Conservation (phyloP, 2,113 vertebrate species). For the Lucifuga dentata region DNA sequence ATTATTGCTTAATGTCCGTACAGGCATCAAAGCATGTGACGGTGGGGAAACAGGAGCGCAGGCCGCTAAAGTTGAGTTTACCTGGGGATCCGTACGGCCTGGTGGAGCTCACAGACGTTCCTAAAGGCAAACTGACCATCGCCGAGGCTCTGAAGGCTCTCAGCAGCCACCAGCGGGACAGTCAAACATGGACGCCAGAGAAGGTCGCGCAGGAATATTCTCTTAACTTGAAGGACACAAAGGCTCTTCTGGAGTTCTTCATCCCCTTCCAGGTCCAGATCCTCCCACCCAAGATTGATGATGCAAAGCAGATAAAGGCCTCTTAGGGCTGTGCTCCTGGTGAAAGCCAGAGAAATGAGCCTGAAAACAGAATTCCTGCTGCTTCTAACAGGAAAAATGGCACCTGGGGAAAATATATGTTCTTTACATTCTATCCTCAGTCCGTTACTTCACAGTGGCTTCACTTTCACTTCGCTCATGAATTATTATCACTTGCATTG, state of each 20-base stretch:
- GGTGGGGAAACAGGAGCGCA: constrained; percentile 64
- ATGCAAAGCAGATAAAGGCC: constrained; percentile 78
- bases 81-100: constrained; percentile 59
- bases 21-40: constrained; percentile 36
- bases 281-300: constrained; percentile 72
- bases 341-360: too few species aligned
- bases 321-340: constrained; percentile 66
- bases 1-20: background rate
- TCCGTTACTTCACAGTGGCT: too few species aligned
- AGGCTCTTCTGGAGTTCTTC: constrained; percentile 88
- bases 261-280: constrained; percentile 87
- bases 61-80: constrained; percentile 79
- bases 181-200: constrained; percentile 88
- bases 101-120: constrained; percentile 80
- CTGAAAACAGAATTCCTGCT: too few species aligned
- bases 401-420: too few species aligned
- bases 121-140: constrained; percentile 90
- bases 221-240: constrained; percentile 88
- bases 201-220: constrained; percentile 90
- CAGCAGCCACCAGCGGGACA: constrained; percentile 87
- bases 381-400: too few species aligned
- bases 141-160: constrained; percentile 88
- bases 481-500: too few species aligned
- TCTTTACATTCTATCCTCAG: too few species aligned
- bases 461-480: too few species aligned